phyloP scores from a whole-genome alignment of 2,888 invertebrate species.

The Schizaphis graminum region DNA sequence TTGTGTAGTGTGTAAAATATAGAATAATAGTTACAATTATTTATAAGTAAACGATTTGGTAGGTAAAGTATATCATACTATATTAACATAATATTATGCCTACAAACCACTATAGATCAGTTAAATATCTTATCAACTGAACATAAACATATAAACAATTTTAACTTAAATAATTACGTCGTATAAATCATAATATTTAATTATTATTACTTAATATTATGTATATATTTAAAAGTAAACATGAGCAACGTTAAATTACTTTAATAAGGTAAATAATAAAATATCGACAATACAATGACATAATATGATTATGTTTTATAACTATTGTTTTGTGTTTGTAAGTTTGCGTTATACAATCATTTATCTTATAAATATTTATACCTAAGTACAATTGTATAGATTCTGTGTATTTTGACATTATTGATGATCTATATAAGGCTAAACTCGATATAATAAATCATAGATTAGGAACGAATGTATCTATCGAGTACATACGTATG shows the following conservation, averaged over 20 bases:
- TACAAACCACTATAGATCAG: not conserved
- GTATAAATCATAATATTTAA: not conserved
- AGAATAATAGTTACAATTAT: too few species aligned
- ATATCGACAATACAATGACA: not conserved
- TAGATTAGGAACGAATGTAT: not conserved
- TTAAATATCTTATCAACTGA: not conserved
- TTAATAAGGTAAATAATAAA: not conserved
- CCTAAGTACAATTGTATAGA: not conserved
- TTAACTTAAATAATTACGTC: not conserved
- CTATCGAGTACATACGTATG: not conserved
- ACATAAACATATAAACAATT: not conserved
- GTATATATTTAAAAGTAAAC: not conserved
- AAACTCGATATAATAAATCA: not conserved
- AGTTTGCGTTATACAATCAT: too few species aligned
- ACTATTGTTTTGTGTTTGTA: too few species aligned
- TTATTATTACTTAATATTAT: not conserved
- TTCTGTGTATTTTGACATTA: not conserved
- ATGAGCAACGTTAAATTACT: not conserved
- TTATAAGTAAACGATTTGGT: not conserved
- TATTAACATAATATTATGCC: not conserved
- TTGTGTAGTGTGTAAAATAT: not conserved
- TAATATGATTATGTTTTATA: not conserved
- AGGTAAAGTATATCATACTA: not conserved
- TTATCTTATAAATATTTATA: too few species aligned
- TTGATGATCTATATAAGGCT: not conserved